Base-by-base conservation (phyloP, 1,140 invertebrate species). In the Hylaeus volcanicus region DNA sequence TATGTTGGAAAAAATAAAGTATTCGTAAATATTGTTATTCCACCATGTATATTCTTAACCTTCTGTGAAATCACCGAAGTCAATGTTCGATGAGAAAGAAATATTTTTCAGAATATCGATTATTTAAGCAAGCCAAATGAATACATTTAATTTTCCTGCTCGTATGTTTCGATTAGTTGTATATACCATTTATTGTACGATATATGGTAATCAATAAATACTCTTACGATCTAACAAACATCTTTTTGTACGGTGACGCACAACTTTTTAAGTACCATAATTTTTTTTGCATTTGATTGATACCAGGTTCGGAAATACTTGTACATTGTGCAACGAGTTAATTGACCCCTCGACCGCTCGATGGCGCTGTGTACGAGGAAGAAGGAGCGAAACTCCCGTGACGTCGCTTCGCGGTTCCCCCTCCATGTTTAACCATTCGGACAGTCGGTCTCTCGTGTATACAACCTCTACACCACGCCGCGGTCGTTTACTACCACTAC, bases 271-370 rank as follows among this genome's bases (percentile, higher is more conserved):
- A 2, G 26, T 3, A 12, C 58, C 45, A 80, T 74, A 75, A 80
- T 26, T 26, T 26, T 26, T 26, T 26, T 26, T 26, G 26, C 26
- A 26, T 26, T 26, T 26, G 3, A 5, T 39, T 8, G 43, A 56
- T 15, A 63, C 26, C 8, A 1, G 26, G 6, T 26, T 72, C 63
- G 43, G 15, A 63, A 58, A 45, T 43, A 75, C 11, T 68, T 64
- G 11, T 60, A 73, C 56, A 39, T 58, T 58, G 58, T 26, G 55
- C 69, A 60, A 26, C 26, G 26, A 56, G 63, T n/a, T 60, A 63
- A 48, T 84, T 81, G 73, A 81, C 70, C 56, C 71, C 61, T 74
- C 6, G 39, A 39, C 68, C 74, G 81, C 77, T 77, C 45, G 71
- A 80, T 83, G 78, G 79, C 75, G 43, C 53, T 55, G 68, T 65